phyloP scores from a whole-genome alignment of 2,888 invertebrate genomes.

The Desoria tigrina region DNA sequence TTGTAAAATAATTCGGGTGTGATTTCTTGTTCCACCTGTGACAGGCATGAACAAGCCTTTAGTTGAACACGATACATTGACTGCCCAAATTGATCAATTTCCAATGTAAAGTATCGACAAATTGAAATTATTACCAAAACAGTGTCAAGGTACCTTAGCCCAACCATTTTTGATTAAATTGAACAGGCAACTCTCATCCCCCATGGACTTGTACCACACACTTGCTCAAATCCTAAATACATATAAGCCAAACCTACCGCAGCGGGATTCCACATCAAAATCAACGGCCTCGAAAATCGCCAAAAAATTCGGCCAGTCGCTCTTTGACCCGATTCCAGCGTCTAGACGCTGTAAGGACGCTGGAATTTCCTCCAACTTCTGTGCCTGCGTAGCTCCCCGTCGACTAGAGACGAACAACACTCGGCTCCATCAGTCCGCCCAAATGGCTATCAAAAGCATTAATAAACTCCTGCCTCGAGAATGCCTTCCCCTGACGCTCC shows the following conservation, averaged over 20 bases:
- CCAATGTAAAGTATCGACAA: no score
- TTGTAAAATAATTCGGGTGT: no score
- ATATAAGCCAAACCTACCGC: slow-evolving; percentile 17
- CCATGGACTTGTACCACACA: slow-evolving; percentile 45
- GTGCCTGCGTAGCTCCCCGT: slow-evolving; percentile 43
- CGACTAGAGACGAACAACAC: slow-evolving; percentile 24
- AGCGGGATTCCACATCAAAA: slow-evolving; percentile 14
- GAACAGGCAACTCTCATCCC: slow-evolving; percentile 39
- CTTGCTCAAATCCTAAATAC: slow-evolving; percentile 36
- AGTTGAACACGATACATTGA: no score
- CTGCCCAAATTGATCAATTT: no score
- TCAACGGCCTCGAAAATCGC: not conserved
- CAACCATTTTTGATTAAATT: no score
- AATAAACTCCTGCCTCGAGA: slow-evolving; percentile 35
- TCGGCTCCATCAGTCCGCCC: slow-evolving; percentile 25
- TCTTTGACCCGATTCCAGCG: slow-evolving; percentile 37
- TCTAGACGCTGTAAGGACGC: slow-evolving; percentile 40
- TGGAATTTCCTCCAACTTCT: slow-evolving; percentile 40
- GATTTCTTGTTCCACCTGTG: no score
- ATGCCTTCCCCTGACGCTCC: slow-evolving; percentile 33
- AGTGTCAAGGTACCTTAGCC: no score
- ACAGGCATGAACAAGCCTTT: no score
- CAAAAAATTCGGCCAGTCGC: slow-evolving; percentile 29
- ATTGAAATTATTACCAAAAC: no score
- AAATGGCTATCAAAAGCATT: slow-evolving; percentile 29